Base-by-base conservation (phyloP, 2,113 vertebrate species). In the Marmota monax region DNA sequence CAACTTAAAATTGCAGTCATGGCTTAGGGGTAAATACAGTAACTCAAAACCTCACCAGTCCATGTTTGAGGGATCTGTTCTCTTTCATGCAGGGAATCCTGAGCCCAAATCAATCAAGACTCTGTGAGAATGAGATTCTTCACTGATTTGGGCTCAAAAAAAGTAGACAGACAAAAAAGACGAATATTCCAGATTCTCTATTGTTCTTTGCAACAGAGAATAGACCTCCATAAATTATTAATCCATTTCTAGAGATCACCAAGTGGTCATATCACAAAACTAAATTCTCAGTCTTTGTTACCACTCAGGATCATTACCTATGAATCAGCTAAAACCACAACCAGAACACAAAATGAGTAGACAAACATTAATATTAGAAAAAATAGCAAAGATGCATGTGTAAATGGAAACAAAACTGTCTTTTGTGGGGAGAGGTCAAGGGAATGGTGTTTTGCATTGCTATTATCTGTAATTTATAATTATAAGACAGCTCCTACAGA, bases 331-430 rank as follows among this genome's bases (percentile, higher is more conserved):
- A 67, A 93, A 84, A 70, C 22, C 9, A 25, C 89, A 91, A 86
- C 20, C 22, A 32, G 58, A 90, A 42, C 63, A 87, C 32, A 58
- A 65, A 73, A 85, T 72, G 39, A 72, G 25, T 34, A 80, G 34
- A 91, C 37, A 22, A 88, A 84, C 84, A 72, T 67, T 73, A 84
- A 88, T 83, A 84, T 92, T 72, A 34, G 73, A 69, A 95, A 51
- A 87, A 85, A 85, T 48, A 95, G 73, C 45, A 92, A 85, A 85
- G 67, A 82, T 95, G 9, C 61, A 42, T 23, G 5, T 74, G 45
- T 90, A 88, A 58, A 39, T 17, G 37, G 14, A 84, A 27, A 11
- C 65, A 14, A 84, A 65, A 67, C 7, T 58, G 17, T 74, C 61
- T 58, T 32, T 12, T 12, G 8, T 11, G 37, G 22, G 13, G 27